Evolutionary conservation across 2,888 invertebrate genomes (phyloP).

Genomic region (Carabus problematicus): DNA sequence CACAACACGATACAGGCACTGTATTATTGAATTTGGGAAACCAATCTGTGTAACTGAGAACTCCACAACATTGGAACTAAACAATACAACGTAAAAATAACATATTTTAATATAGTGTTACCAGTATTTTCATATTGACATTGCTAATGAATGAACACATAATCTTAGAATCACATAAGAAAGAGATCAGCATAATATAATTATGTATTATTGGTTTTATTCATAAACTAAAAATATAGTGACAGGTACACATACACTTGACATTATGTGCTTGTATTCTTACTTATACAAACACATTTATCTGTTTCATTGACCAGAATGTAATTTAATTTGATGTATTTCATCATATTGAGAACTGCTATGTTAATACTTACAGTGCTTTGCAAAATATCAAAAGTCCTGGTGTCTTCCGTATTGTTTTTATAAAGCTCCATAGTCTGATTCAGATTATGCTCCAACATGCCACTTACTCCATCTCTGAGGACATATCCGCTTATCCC

Average conservation of each 20-base stretch:
- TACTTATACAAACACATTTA: neutral
- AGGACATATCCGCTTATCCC: slow-evolving; percentile 83
- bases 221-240: neutral
- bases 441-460: slow-evolving; percentile 72
- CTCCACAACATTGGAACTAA: slow-evolving; percentile 79
- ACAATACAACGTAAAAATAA: slow-evolving; percentile 41
- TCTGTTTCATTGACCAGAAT: too few relatives aligned
- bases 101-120: too few relatives aligned
- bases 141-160: slow-evolving; percentile 1
- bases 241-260: too few relatives aligned
- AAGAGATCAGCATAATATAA: neutral
- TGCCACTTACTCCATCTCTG: slow-evolving; percentile 69
- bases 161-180: neutral
- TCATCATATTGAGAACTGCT: neutral
- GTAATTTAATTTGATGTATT: too few relatives aligned
- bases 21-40: slow-evolving; percentile 52
- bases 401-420: slow-evolving; percentile 65
- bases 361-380: slow-evolving; percentile 70
- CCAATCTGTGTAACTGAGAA: slow-evolving; percentile 72
- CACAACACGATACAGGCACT: slow-evolving; percentile 73
- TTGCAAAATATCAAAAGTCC: slow-evolving; percentile 84
- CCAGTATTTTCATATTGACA: too few relatives aligned
- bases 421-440: slow-evolving; percentile 71
- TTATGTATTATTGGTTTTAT: neutral
- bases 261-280: neutral